Conservation (phyloP, 1,140 invertebrate species). For the Aphaenogaster rudis region DNA sequence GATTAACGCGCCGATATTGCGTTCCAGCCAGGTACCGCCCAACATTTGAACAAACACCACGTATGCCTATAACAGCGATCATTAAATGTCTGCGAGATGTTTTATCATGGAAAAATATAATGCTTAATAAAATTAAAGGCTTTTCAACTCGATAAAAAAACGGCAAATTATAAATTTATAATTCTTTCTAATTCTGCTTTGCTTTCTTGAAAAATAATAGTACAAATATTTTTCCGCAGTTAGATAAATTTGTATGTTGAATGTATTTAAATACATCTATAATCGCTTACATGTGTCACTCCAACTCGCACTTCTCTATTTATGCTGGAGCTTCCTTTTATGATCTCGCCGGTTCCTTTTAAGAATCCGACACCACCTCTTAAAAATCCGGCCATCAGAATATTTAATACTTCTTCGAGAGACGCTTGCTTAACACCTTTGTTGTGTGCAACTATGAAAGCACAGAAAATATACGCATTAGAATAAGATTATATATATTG, state of each 20-base stretch:
- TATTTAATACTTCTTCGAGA: slow-evolving; percentile 96
- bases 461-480: slow-evolving; percentile 17
- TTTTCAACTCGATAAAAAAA: neutral
- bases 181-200: neutral
- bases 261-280: slow-evolving; percentile 43
- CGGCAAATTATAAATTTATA: neutral
- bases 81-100: neutral
- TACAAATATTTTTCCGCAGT: neutral
- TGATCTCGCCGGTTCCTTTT: slow-evolving; percentile 98
- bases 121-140: neutral
- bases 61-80: slow-evolving; percentile 91
- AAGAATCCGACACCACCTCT: slow-evolving; percentile 97
- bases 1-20: slow-evolving; percentile 94
- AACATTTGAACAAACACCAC: slow-evolving; percentile 97
- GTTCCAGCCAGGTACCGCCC: slow-evolving; percentile 97
- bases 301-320: slow-evolving; percentile 98
- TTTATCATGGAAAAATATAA: slow-evolving; percentile 42
- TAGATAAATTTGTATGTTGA: neutral
- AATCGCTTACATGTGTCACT: slow-evolving; percentile 93
- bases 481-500: neutral
- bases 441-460: slow-evolving; percentile 87
- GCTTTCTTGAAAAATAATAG: neutral
- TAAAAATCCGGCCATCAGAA: slow-evolving; percentile 98
- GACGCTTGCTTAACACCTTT: slow-evolving; percentile 90
- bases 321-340: slow-evolving; percentile 96